Conservation (phyloP, 2,888 invertebrate species). For the Metacarcinus magister region DNA sequence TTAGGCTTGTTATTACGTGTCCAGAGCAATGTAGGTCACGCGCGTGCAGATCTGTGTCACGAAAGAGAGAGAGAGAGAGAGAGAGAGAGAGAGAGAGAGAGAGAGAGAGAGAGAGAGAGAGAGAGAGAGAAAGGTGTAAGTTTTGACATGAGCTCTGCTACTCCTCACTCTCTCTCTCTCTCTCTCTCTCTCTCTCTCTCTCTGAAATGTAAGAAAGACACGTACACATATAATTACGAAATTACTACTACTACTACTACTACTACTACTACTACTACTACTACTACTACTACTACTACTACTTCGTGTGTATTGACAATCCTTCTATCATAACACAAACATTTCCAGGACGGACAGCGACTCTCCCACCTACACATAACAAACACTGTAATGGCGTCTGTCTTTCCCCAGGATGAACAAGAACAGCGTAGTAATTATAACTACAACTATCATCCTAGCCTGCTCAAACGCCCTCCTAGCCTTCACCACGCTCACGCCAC, state of each 20-base stretch:
- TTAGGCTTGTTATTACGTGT: neutral
- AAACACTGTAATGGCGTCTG: neutral
- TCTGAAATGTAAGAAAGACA: neutral
- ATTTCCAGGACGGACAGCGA: too few relatives aligned
- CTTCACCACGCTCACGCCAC: neutral
- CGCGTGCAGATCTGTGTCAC: too few relatives aligned
- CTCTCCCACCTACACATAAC: neutral
- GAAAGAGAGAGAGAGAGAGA: too few relatives aligned
- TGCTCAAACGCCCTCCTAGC: neutral
- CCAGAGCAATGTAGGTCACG: too few relatives aligned
- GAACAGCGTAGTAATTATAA: neutral
- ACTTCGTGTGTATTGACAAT: neutral
- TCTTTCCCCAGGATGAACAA: neutral
- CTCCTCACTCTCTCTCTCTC: neutral
- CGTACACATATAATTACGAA: too few relatives aligned
- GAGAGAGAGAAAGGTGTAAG: neutral
- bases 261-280: conserved; percentile 64
- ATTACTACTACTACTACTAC: conserved; percentile 54
- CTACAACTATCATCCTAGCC: neutral
- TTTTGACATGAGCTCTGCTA: neutral
- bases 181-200: conserved; percentile 2
- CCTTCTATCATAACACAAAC: too few relatives aligned
- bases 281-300: conserved; percentile 58
- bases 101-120: conserved; percentile 30
- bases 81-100: conserved; percentile 28